A percentile compares a stretch with the other conserved stretches of the same genome.
Evolutionary conservation across 2,113 vertebrate genomes (phyloP).

Genomic region (Chroicocephalus ridibundus): DNA sequence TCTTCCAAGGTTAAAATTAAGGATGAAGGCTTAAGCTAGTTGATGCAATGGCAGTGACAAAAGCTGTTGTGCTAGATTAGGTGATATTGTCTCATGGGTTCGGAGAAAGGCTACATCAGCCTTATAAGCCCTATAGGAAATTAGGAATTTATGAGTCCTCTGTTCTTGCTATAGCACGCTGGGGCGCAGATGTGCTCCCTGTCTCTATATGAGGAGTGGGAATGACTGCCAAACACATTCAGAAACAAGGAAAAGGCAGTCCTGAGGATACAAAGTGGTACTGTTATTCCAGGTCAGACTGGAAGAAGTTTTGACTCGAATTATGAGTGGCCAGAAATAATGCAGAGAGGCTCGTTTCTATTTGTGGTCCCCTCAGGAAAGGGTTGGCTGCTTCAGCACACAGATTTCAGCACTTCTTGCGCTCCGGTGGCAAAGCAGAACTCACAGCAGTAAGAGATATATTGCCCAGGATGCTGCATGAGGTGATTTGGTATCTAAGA

Average conservation of each 20-base stretch:
- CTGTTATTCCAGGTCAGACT: background rate
- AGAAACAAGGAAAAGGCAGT: background rate
- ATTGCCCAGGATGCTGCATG: background rate
- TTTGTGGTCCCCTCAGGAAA: background rate
- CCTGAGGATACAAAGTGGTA: background rate
- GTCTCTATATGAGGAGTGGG: background rate
- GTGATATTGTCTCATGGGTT: background rate
- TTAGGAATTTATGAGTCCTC: background rate
- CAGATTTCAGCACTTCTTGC: background rate
- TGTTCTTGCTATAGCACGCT: background rate
- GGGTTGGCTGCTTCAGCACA: background rate
- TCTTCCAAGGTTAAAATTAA: background rate
- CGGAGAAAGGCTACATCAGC: background rate
- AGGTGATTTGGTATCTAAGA: background rate
- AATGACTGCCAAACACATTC: background rate
- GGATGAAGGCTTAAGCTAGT: background rate
- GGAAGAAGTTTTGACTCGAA: background rate
- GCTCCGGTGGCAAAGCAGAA: background rate
- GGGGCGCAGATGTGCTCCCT: background rate
- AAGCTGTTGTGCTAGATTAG: background rate
- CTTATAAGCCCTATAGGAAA: background rate
- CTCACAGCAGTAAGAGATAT: background rate
- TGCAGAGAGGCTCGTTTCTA: background rate
- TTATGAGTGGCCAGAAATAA: background rate
- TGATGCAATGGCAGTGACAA: background rate